Evolutionary conservation across 1,140 invertebrate genomes (phyloP), one percentile per base, ranked within the genome.

Genomic region (Pogonomyrmex californicus): DNA sequence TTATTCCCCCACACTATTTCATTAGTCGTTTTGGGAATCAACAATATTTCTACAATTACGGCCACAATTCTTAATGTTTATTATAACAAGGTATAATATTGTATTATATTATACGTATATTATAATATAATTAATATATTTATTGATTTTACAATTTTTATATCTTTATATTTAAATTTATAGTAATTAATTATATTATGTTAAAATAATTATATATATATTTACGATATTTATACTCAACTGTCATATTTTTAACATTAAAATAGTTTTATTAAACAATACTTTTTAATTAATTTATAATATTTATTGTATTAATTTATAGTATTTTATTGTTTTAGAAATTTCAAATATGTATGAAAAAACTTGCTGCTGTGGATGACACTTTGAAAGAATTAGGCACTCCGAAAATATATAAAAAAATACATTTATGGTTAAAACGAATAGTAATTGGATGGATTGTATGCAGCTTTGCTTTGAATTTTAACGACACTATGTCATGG

Each of bases 331-430:
- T 23, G 4, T 66, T n/a, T 49, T 51, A 81, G 77, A 81, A 2
- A 81, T 51, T 81, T 63, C 41, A 36, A 17, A 81, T n/a, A 12
- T 81, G 77, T 51, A 33, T 81, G 7, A 66, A 66, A 10, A 81
- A 66, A 14, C 47, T 81, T 14, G 9, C 17, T 33, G 12, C 23
- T 14, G 76, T 79, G 30, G 60, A 79, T 17, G 62, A 79, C n/a
- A 66, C 60, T n/a, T 65, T 79, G 14, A 23, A 65, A 66, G 44
- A 65, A 3, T 9, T 79, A 30, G 60, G 76, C 12, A 77, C 38
- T 56, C 5, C 17, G 9, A 17, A 41, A 14, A 41, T 58, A 4
- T 77, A 77, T 62, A 38, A 2, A 62, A 62, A 77, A 47, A 1
- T 77, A 23, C 36, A 60, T 14, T 62, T 9, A 6, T 75, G 14